Base-by-base conservation (phyloP, 1,140 invertebrate genomes). In the Proales similis region DNA sequence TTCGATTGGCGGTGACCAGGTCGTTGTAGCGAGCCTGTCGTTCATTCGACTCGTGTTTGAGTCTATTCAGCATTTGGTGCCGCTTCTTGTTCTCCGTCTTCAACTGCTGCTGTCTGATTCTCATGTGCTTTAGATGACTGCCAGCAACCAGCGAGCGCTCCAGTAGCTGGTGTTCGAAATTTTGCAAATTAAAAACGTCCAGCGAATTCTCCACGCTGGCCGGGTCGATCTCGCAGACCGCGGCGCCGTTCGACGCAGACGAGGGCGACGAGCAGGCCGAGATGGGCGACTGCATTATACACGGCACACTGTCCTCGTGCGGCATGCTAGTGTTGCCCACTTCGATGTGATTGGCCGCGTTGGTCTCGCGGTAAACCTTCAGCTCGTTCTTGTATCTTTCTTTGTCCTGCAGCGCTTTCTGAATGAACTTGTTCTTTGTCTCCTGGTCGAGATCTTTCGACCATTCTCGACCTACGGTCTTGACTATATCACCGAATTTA, bases 371-470 rank as follows among this genome's bases (percentile, higher is more conserved):
- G 26, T 57, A 57, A 6, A 9, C 33, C 20, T 57, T 57, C 9
- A 57, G 26, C 36, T 57, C 51, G 1, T 24, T 38, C 12, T 24
- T 57, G 36, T 57, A 57, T 7, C 51, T 14, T 29, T 57, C 51
- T 38, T 57, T 57, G 36, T 57, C 51, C 29, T 57, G 51, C 19
- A 57, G n/a, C 19, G 36, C 51, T 29, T 57, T 57, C 24, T 29
- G 39, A 42, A 57, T 57, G 45, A 57, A 57, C 32, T 57, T 57
- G 43, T 57, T 57, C 43, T 57, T 57, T 12, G 33, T 38, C 20
- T 57, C 49, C 29, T 57, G 39, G 49, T 57, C 49, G 29, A 57
- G 39, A 38, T 57, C 43, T 57, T 57, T 57, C 12, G 49, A 57
- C 49, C 49, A 57, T 14, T 57, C 49, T 22, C 22, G 26, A 14